Evolutionary conservation across 2,888 invertebrate species (phyloP), one percentile per base, ranked within the genome.

Genomic region (Drosophila atripex): DNA sequence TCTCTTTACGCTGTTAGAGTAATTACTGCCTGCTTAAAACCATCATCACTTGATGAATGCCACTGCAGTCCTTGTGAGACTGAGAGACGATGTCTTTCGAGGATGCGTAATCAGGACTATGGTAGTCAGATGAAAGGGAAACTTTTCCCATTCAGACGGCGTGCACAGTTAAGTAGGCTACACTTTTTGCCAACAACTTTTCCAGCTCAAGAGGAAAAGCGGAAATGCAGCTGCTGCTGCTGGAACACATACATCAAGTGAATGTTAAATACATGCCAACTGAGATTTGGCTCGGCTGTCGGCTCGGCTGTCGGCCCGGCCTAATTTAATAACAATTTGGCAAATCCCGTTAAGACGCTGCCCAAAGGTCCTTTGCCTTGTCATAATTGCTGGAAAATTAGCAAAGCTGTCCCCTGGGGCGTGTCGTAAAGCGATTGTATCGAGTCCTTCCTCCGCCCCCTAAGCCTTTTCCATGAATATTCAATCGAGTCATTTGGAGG

Each of bases 301-400:
- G n/a, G n/a, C 30, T 23, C 11, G n/a, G 21, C 35, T 46, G 45
- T 46, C 30, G 23, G 66, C 25, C 12, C 9, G 28, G 28, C 28
- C 46, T 68, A 59, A 68, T 68, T 71, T 71, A 68, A 71, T 68
- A 59, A 47, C 60, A 49, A 71, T 69, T 53, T 41, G 23, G 9
- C 41, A 23, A 60, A 69, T 52, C 61, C 63, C 25, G 28, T 51
- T 56, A 56, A 66, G 68, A 18, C 41, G 55, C 56, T 39, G 55
- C 23, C 58, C 30, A 35, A 25, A 43, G 50, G 41, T 12, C 43
- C 39, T 41, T 16, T 7, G 77, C 28, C 38, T 49, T 50, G 60
- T 41, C 57, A 52, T 77, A 75, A 75, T 75, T 75, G 73, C 72
- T 71, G 52, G 52, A 69, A 41, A 80, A 80, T 83, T 80, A 80